These are phyloP conservation scores for Nomada goodeniana DNA, from an alignment of 2,888 invertebrate genomes.

Conservation along the genomic window DNA sequence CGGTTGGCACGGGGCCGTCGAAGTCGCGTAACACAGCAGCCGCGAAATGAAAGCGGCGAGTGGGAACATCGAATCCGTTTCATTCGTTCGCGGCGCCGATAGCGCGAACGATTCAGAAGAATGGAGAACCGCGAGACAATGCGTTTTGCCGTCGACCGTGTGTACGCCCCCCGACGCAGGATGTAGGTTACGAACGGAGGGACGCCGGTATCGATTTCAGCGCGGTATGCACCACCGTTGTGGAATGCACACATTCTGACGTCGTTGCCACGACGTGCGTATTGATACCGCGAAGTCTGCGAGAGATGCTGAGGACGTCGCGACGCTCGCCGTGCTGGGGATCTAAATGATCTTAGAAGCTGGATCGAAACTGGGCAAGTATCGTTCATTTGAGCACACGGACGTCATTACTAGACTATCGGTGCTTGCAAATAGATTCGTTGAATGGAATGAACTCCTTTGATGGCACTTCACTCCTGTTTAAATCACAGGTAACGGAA, in stretches of 20 bases:
- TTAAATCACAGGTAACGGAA: too few species aligned
- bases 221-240: conserved; percentile 79
- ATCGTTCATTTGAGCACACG: not conserved
- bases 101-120: conserved; percentile 23
- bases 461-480: too few species aligned
- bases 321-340: not conserved
- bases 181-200: conserved; percentile 82
- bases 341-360: not conserved
- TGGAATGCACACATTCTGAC: conserved; percentile 80
- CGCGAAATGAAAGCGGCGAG: conserved; percentile 26
- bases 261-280: conserved; percentile 55
- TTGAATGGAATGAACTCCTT: too few species aligned
- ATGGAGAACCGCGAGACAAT: conserved; percentile 35
- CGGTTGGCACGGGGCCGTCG: conserved; percentile 17
- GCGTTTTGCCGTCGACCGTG: conserved; percentile 73
- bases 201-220: conserved; percentile 83
- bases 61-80: conserved; percentile 38
- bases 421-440: not conserved
- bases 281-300: conserved; percentile 15
- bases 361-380: not conserved
- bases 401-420: not conserved
- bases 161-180: conserved; percentile 69
- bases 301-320: not conserved
- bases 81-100: conserved; percentile 17
- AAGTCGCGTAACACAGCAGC: not conserved